Evolutionary conservation across 1,140 invertebrate species (phyloP).

Genomic region (Brachionus plicatilis): DNA sequence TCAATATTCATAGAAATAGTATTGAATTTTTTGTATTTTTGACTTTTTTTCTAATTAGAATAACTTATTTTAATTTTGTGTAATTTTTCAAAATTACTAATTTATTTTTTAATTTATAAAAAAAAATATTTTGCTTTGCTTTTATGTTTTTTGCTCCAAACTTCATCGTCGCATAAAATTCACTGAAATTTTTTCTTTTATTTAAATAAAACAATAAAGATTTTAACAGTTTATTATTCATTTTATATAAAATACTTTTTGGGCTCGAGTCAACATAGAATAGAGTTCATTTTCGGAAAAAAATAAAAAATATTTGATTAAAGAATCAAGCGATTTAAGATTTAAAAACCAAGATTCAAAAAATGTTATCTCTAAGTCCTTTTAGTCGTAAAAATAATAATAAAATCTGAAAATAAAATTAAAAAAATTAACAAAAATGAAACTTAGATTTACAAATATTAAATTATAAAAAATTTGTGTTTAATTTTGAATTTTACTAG

Average conservation of each 20-base stretch:
- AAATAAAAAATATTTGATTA: neutral
- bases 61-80: no score
- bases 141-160: no score
- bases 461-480: neutral
- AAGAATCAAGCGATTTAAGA: neutral
- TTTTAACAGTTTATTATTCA: no score
- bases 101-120: no score
- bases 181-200: no score
- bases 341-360: neutral
- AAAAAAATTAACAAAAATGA: neutral
- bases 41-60: no score
- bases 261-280: neutral
- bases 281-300: neutral
- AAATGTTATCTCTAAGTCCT: neutral
- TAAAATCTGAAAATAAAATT: neutral
- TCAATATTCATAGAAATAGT: no score
- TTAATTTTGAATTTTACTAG: neutral
- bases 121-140: no score
- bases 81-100: no score
- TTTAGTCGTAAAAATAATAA: neutral
- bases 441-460: neutral
- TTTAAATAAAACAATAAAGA: no score
- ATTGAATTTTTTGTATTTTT: no score
- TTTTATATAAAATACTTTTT: neutral
- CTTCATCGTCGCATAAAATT: no score